Base-by-base conservation (phyloP, 2,797 vertebrate genomes). In the Sphenopsis melanotis region DNA sequence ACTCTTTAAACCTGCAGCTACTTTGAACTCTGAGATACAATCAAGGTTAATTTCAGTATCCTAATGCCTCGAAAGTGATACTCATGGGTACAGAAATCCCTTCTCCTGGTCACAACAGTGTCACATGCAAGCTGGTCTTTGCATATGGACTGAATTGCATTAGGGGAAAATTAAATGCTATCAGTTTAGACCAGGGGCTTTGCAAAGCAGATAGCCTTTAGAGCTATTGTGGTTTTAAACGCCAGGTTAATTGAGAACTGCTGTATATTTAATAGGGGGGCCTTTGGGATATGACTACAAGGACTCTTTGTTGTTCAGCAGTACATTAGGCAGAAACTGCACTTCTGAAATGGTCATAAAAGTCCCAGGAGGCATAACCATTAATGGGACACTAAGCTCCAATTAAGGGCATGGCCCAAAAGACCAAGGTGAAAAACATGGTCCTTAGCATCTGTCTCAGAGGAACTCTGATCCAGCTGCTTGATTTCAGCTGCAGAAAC, bases 301-400 rank as follows among this genome's bases (percentile, higher is more conserved):
- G 91, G 91, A 94, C 81, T 82, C 93, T 87, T 95, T 92, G 90
- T 94, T 94, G 92, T 95, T 97, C 94, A 82, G 76, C 74, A 94
- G 95, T 97, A 97, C 97, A 97, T 98, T 98, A 98, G 96, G 94
- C 97, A 95, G 94, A 92, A 96, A 90, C 92, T 90, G 65, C 47
- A 68, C 57, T 96, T 97, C 77, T 83, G 77, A 97, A 97, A 96
- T 97, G 97, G 97, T 96, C 97, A 89, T 81, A 92, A 32, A 85
- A 89, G 56, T 98, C 98, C 95, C 98, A 94, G 93, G 96, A 91
- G 97, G 95, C 96, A 96, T 95, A 97, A 83, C 93, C 95, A 96
- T 98, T 99, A 99, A 98, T 98, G 98, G 98, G 98, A 98, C 98
- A 96, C 98, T 98, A 97, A 98, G 98, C 98, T 98, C 98, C 98